These are phyloP conservation scores for Gila orcuttii DNA, from an alignment of 2,113 vertebrate species.

Conservation along the genomic window DNA sequence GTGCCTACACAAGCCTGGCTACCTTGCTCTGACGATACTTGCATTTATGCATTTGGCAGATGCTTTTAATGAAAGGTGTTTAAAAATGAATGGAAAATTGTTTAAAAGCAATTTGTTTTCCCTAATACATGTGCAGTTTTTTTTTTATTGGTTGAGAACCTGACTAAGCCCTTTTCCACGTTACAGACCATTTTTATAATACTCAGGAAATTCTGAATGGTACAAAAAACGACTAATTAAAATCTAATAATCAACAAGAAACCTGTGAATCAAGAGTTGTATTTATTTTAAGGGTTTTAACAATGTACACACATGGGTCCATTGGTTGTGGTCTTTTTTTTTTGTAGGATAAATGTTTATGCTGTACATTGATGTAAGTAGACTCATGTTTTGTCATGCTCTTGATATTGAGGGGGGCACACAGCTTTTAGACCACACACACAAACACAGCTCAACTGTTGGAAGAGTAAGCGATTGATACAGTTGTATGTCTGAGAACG, in stretches of 20 bases:
- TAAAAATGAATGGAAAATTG: too few relatives aligned
- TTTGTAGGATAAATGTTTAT: constrained; percentile 25
- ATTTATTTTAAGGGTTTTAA: constrained; percentile 50
- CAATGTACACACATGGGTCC: constrained; percentile 24
- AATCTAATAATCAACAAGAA: neutral
- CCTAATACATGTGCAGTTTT: too few relatives aligned
- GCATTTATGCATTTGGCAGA: too few relatives aligned
- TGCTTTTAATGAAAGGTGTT: too few relatives aligned
- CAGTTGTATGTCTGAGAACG: constrained; percentile 69
- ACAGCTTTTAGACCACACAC: constrained; percentile 59
- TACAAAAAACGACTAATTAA: neutral
- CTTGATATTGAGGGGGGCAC: constrained; percentile 2
- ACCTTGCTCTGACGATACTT: too few relatives aligned
- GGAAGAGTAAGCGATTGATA: constrained; percentile 68
- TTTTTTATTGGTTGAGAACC: too few relatives aligned
- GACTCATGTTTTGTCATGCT: constrained; percentile 43
- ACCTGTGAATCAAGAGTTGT: neutral
- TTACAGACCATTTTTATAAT: too few relatives aligned
- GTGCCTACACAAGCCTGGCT: too few relatives aligned
- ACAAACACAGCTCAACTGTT: constrained; percentile 61
- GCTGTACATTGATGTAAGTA: constrained; percentile 32
- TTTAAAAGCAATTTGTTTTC: too few relatives aligned
- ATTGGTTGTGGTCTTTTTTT: neutral
- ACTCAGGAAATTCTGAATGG: too few relatives aligned
- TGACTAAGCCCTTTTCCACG: too few relatives aligned